A percentile compares a stretch with the other conserved stretches of the same genome.
Evolutionary conservation across 2,888 invertebrate species (phyloP).

Genomic region (Limnephilus auricula): DNA sequence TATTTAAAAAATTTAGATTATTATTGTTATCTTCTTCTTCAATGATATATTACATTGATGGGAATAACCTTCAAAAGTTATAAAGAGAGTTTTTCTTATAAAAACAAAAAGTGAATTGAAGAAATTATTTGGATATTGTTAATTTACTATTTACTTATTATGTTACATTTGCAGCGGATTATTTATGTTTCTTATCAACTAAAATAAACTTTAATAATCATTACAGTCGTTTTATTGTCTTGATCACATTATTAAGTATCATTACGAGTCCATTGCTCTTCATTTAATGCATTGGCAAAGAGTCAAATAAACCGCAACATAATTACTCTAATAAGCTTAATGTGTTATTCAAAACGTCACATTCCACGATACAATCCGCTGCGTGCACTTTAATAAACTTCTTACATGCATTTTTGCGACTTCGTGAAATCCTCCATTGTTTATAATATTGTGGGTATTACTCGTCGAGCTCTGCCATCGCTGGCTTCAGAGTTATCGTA

Average conservation of each 20-base stretch:
- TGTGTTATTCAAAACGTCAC: neutral
- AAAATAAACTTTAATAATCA: neutral
- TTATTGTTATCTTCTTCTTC: no score
- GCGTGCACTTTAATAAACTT: neutral
- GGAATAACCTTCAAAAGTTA: no score
- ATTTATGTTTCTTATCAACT: no score
- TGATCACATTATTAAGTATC: neutral
- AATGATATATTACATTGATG: no score
- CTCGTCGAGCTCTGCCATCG: neutral
- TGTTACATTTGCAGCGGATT: no score
- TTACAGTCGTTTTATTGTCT: neutral
- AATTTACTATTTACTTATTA: no score
- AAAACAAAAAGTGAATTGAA: no score
- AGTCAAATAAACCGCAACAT: neutral
- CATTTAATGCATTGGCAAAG: neutral
- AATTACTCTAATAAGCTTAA: neutral
- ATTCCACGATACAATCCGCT: neutral
- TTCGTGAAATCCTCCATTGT: constrained; percentile 12
- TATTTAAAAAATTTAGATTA: no score
- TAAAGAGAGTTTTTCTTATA: no score
- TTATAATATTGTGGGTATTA: neutral
- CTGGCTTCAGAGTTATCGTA: neutral
- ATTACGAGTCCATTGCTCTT: neutral
- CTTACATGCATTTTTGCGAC: constrained; percentile 3
- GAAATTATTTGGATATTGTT: no score